These are phyloP conservation scores for Perca flavescens DNA, from an alignment of 2,113 vertebrate genomes.

Conservation along the genomic window DNA sequence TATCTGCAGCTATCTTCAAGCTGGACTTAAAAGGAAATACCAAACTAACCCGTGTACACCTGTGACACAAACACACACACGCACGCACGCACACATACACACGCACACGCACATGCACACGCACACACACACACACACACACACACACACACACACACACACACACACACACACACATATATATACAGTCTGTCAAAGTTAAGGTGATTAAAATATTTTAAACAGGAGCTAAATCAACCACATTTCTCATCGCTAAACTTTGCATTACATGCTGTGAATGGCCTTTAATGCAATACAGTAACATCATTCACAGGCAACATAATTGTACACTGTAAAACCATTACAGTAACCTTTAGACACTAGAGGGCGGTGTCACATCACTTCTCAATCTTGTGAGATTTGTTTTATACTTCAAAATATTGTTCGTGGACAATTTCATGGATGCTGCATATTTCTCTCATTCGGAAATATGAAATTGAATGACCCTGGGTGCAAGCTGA, in stretches of 20 bases:
- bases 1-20: slow-evolving; percentile 59
- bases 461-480: neutral
- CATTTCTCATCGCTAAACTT: neutral
- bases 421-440: neutral
- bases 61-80: slow-evolving; percentile 33
- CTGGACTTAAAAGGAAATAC: slow-evolving; percentile 59
- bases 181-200: slow-evolving; percentile 17
- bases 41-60: slow-evolving; percentile 49
- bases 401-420: neutral
- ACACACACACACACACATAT: slow-evolving; percentile 8
- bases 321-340: neutral
- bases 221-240: neutral
- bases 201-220: slow-evolving; percentile 24
- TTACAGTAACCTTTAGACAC: slow-evolving; percentile 6
- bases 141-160: neutral
- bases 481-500: neutral
- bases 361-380: slow-evolving; percentile 70
- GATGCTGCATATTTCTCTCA: neutral
- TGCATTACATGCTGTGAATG: neutral
- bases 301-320: neutral
- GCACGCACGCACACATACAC: no score
- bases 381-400: neutral
- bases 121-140: slow-evolving; percentile 6
- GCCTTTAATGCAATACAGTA: neutral
- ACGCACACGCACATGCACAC: no score